Conservation (phyloP, 2,113 vertebrate genomes). For the Felis chaus region DNA sequence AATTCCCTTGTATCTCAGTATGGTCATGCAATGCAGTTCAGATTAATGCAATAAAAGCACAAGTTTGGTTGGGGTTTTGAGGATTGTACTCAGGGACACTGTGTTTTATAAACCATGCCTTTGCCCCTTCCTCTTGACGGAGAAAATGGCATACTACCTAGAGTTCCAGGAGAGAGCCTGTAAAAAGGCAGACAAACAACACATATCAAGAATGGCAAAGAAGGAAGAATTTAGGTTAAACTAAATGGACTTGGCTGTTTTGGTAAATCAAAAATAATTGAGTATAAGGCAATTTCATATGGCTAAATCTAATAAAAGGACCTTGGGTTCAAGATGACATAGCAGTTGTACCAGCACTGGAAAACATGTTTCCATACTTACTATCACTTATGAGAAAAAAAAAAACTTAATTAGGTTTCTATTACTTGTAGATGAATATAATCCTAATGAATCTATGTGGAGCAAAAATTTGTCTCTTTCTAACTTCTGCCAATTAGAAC, state of each 20-base stretch:
- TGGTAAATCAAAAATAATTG: background rate
- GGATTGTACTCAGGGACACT: background rate
- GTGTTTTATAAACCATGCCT: background rate
- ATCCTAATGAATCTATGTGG: background rate
- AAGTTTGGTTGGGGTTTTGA: background rate
- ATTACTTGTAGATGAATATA: constrained; percentile 24
- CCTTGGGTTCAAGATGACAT: background rate
- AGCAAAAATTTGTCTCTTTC: background rate
- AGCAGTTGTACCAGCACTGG: background rate
- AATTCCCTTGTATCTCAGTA: too few relatives aligned
- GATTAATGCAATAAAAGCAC: background rate
- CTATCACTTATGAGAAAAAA: background rate
- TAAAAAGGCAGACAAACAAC: background rate
- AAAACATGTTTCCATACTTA: background rate
- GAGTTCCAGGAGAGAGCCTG: background rate
- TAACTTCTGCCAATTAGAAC: background rate
- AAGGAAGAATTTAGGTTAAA: background rate
- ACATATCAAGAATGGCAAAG: background rate
- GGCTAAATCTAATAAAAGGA: background rate
- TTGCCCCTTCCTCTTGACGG: background rate
- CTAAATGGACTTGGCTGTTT: background rate
- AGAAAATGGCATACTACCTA: too few relatives aligned
- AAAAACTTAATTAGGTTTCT: background rate
- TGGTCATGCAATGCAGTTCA: background rate
- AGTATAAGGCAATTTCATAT: background rate